These are phyloP conservation scores for Seriola dumerili DNA, from an alignment of 2,113 vertebrate species.

Conservation along the genomic window DNA sequence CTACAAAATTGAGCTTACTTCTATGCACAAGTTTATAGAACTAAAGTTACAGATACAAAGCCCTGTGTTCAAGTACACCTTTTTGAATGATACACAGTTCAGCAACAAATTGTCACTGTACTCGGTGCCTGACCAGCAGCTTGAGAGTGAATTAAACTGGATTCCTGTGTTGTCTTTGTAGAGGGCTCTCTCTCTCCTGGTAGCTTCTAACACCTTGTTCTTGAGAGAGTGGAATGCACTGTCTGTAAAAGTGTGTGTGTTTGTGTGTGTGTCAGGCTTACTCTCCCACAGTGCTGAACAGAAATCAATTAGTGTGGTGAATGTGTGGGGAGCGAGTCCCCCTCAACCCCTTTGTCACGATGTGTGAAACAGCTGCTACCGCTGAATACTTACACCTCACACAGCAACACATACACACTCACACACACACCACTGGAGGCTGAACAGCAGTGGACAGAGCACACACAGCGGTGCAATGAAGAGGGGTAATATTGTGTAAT, in stretches of 20 bases:
- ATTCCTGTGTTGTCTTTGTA: conserved; percentile 59
- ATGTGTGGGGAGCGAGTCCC: conserved; percentile 81
- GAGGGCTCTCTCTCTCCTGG: conserved; percentile 14
- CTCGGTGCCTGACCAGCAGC: not conserved
- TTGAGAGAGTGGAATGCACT: conserved; percentile 71
- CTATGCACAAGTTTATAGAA: no score
- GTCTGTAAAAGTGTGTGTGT: conserved; percentile 54
- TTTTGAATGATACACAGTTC: no score
- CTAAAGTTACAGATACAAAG: no score
- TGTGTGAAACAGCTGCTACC: conserved; percentile 89
- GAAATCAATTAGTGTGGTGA: conserved; percentile 87
- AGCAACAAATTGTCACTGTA: conserved; percentile 12
- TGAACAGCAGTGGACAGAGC: conserved; percentile 79
- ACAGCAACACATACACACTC: conserved; percentile 60
- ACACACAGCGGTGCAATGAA: conserved; percentile 92
- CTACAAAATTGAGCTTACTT: no score
- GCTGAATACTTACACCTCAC: conserved; percentile 84
- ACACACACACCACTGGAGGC: conserved; percentile 62
- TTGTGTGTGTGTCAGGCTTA: conserved; percentile 49
- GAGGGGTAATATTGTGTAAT: conserved; percentile 99
- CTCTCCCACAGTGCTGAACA: conserved; percentile 86
- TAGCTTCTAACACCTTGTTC: conserved; percentile 72
- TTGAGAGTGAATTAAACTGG: conserved; percentile 39
- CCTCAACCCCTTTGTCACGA: conserved; percentile 83
- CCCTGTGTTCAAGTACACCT: no score